Evolutionary conservation across 2,113 vertebrate genomes (phyloP), one percentile per base, ranked within the genome.

Genomic region (Osmerus mordax): DNA sequence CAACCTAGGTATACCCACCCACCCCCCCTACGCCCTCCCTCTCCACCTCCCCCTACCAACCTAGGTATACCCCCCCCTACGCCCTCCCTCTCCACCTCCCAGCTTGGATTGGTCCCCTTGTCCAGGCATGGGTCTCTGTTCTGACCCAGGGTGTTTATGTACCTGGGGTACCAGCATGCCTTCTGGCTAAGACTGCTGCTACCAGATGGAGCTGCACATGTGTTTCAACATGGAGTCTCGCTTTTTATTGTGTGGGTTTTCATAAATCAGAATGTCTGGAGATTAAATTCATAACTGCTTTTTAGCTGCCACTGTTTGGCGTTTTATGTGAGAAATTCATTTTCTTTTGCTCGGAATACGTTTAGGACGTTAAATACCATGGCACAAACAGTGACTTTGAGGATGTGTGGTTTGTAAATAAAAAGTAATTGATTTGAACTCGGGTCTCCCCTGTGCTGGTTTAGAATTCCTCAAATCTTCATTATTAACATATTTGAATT

Each of bases 1-100:
- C 95, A 96, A 92, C 83, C 96, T 98, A 94, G 68, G 90, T 90
- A 70, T 76, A 79, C 55, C 11, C 63, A 1, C 52, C 8, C 8
- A 15, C 52, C 52, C 52, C 8, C 1, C 52, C 52, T 2, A 15
- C 23, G 14, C 18, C 9, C 56, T 13, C 2, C 56, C 55, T 55
- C 62, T 69, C 59, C 51, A 76, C 70, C 78, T 78, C 75, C 9
- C n/a, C 19, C 58, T 59, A 59, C 23, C n/a, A 21, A 18, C 58
- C 9, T 59, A 19, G 58, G 58, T 59, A 59, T 21, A 59, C 23
- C 52, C 14, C 52, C 8, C 1, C 52, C 52, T 2, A 15, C 23
- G 14, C 18, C 9, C 56, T 13, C 2, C 56, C 55, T 55, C 62
- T 69, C 59, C 51, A 76, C 70, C 52, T 23, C n/a, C 62, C 53